These are phyloP conservation scores for Anodontia alba DNA, from an alignment of 2,888 invertebrate species.

Conservation along the genomic window DNA sequence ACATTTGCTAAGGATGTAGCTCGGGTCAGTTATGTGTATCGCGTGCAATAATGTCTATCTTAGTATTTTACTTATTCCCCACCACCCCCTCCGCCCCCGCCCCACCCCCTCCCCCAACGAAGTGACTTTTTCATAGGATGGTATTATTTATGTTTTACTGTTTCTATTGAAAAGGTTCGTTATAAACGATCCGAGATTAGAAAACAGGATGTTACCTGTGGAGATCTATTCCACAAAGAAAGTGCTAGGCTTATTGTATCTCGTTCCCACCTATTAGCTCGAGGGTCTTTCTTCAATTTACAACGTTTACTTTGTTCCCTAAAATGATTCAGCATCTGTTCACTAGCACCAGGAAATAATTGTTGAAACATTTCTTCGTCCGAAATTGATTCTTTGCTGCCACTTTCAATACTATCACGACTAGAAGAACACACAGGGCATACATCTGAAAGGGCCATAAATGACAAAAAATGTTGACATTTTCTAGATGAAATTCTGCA, in stretches of 20 bases:
- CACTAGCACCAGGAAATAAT: background rate
- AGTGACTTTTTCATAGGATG: too few relatives aligned
- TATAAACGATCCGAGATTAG: too few relatives aligned
- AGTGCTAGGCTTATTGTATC: background rate
- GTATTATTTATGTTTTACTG: too few relatives aligned
- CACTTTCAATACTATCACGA: background rate
- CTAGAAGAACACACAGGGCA: background rate
- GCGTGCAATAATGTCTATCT: too few relatives aligned
- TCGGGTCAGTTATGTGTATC: too few relatives aligned
- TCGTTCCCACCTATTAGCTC: background rate
- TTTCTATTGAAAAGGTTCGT: too few relatives aligned
- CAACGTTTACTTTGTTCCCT: background rate
- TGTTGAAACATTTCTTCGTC: background rate
- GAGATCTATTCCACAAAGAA: background rate
- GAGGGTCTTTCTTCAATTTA: background rate
- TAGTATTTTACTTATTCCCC: too few relatives aligned
- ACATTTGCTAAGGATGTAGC: too few relatives aligned
- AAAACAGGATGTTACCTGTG: constrained; percentile 4
- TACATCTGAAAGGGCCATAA: background rate
- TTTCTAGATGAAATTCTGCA: background rate
- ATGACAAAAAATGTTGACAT: background rate
- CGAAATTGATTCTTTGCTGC: background rate
- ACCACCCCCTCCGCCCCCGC: too few relatives aligned
- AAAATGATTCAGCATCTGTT: background rate
- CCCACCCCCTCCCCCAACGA: too few relatives aligned